Percentiles rank a stretch among this genome's conserved stretches.
Evolutionary conservation across 2,888 invertebrate species (phyloP).

Genomic region (Polyommatus iphigenia): DNA sequence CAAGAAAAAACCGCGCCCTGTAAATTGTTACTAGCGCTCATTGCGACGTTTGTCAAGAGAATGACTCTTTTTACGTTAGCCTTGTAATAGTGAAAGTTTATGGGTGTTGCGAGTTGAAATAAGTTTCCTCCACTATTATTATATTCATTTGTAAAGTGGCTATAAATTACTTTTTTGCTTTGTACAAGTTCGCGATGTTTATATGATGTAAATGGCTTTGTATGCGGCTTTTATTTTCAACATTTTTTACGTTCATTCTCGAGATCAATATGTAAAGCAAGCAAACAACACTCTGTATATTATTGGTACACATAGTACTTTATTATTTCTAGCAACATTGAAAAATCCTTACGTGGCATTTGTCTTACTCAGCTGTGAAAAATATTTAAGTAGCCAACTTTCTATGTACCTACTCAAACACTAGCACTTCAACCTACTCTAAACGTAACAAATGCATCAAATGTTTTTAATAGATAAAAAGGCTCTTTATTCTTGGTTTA

Average conservation of each 20-base stretch:
- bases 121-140: slow-evolving; percentile 18
- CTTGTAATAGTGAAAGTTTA: slow-evolving; percentile 30
- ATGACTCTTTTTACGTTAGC: slow-evolving; percentile 54
- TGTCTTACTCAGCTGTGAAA: neutral
- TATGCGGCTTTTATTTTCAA: neutral
- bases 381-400: neutral
- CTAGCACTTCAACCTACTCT: neutral
- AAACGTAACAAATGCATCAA: slow-evolving; percentile 52
- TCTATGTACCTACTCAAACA: neutral
- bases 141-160: slow-evolving; percentile 24
- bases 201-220: neutral
- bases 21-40: slow-evolving; percentile 59
- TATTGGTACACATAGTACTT: neutral
- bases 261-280: neutral
- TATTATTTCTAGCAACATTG: too few species aligned
- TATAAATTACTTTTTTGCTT: slow-evolving; percentile 13
- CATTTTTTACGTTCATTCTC: neutral
- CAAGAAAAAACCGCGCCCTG: slow-evolving; percentile 49
- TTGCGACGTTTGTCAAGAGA: slow-evolving; percentile 64
- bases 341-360: neutral
- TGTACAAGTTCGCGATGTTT: slow-evolving; percentile 10
- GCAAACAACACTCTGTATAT: neutral
- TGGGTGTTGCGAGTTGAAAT: slow-evolving; percentile 26
- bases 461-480: slow-evolving; percentile 76
- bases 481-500: slow-evolving; percentile 63